Base-by-base conservation (phyloP, 2,113 vertebrate genomes). In the Lamprologus callipterus region DNA sequence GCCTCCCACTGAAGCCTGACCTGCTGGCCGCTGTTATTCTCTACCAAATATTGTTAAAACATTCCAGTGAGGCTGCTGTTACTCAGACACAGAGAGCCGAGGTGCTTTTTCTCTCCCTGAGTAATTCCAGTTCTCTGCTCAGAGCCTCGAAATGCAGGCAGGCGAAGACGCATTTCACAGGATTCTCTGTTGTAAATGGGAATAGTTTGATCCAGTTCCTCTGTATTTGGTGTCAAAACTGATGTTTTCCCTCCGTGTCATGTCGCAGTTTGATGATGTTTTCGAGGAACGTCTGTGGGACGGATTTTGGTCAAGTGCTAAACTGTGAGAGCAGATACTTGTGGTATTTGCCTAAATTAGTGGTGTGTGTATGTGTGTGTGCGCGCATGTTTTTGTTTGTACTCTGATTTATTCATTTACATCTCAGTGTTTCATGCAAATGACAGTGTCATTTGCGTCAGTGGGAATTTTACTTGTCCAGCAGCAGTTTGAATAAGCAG, bases 121-220 rank as follows among this genome's bases (percentile, higher is more conserved):
- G 57, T 89, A 63, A 81, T 49, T 80, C 81, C 58, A 58, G 85
- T 75, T 73, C 83, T 85, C 49, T 23, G 49, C 33, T 79, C 42
- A 51, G 5, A 55, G 37, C 78, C 87, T 80, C 37, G 35, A 80
- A 54, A 55, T 31, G 54, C 47, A 80, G 28, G 81, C 75, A 70
- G 80, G 54, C 26, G 33, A 82, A 55, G 83, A 92, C 82, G 81
- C 87, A 90, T 94, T 94, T 95, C 94, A 91, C 85, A 90, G 94
- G 93, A 95, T 95, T 95, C 94, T 93, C 80, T 78, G 86, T 87
- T 87, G 54, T 90, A 86, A 87, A 89, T 93, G 90, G 93, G 88
- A 91, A 17, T 26, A 80, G 86, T 79, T 81, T 81, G 89, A 89
- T 84, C 68, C 85, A 88, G 89, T 70, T 84, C 65, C 82, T 88